Percentiles rank a stretch among this genome's conserved stretches.
These are phyloP conservation scores for Papilio demoleus DNA, from an alignment of 2,888 invertebrate species.

Conservation along the genomic window DNA sequence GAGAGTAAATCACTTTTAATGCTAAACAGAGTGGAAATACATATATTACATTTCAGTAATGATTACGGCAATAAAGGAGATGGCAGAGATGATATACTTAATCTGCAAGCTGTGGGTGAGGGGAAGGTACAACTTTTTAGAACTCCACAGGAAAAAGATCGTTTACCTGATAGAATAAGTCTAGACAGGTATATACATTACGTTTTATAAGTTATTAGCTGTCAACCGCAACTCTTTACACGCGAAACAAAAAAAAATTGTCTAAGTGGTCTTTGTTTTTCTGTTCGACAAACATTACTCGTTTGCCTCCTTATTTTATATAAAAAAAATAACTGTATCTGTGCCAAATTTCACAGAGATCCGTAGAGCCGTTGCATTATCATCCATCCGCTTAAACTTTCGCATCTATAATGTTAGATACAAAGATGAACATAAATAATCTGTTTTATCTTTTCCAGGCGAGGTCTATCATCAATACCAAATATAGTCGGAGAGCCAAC, in stretches of 20 bases:
- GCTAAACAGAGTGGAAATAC: neutral
- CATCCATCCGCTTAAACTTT: no score
- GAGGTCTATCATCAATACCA: conserved; percentile 93
- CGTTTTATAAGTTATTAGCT: no score
- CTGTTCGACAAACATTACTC: no score
- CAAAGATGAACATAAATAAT: neutral
- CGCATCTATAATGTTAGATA: neutral
- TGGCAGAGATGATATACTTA: conserved; percentile 68
- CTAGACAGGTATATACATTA: conserved; percentile 86
- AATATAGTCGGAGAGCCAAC: conserved; percentile 91
- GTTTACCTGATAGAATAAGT: conserved; percentile 94
- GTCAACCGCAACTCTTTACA: no score
- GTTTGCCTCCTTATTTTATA: no score
- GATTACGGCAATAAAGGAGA: conserved; percentile 61
- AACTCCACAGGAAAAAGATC: conserved; percentile 89
- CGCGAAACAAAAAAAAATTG: no score
- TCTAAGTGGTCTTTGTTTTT: no score
- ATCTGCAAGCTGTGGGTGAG: conserved; percentile 85
- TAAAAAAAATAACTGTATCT: no score
- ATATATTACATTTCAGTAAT: conserved; percentile 47
- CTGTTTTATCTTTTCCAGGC: conserved; percentile 67
- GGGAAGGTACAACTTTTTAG: conserved; percentile 88
- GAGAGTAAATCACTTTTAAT: conserved; percentile 8
- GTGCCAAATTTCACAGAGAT: no score
- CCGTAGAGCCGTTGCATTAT: no score